These are phyloP conservation scores for Papilio glaucus DNA, from an alignment of 1,140 invertebrate genomes.

Conservation along the genomic window DNA sequence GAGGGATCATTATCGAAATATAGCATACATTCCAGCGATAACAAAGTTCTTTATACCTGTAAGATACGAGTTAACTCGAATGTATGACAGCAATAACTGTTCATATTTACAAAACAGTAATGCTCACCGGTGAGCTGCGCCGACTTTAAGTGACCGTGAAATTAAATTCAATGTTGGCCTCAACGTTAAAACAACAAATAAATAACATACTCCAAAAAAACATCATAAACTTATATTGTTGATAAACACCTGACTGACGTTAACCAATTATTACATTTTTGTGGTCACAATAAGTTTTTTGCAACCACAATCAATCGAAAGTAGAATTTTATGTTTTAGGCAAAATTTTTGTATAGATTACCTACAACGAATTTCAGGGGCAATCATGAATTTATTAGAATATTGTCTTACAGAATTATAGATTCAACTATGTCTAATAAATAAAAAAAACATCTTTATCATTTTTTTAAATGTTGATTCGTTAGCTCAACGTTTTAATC, in stretches of 20 bases:
- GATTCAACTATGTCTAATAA: too few relatives aligned
- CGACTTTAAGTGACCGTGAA: constrained; percentile 70
- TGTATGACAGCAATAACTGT: constrained; percentile 34
- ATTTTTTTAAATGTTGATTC: too few relatives aligned
- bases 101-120: constrained; percentile 40
- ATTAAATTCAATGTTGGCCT: constrained; percentile 59
- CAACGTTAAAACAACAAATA: constrained; percentile 39
- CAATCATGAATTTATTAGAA: too few relatives aligned
- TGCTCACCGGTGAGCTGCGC: constrained; percentile 48
- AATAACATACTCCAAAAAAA: constrained; percentile 27
- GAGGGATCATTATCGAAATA: constrained; percentile 15
- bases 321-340: too few relatives aligned
- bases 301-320: not conserved
- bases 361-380: too few relatives aligned
- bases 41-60: constrained; percentile 4
- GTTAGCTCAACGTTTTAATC: too few relatives aligned
- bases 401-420: too few relatives aligned
- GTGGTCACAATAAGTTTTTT: not conserved
- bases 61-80: constrained; percentile 40
- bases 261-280: not conserved
- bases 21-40: constrained; percentile 25
- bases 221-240: constrained; percentile 4
- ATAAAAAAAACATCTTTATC: too few relatives aligned
- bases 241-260: not conserved
- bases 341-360: too few relatives aligned